A percentile compares a stretch with the other conserved stretches of the same genome.
Conservation (phyloP, 2,888 invertebrate genomes). For the Pammene fasciana region DNA sequence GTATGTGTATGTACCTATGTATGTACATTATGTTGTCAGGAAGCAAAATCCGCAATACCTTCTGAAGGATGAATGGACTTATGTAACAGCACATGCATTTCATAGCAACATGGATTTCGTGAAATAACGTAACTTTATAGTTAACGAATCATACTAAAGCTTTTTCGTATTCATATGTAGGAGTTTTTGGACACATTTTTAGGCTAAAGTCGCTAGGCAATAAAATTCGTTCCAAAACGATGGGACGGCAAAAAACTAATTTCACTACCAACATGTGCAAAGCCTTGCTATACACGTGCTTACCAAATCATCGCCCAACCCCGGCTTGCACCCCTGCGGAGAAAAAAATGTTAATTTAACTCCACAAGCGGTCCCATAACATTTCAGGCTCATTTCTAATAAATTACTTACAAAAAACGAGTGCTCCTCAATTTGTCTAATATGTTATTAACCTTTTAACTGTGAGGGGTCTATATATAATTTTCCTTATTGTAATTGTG, state of each 20-base stretch:
- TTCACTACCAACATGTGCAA: slow-evolving; percentile 29
- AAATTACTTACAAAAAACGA: slow-evolving; percentile 11
- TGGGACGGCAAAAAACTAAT: slow-evolving; percentile 11
- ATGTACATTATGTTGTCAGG: too few relatives aligned
- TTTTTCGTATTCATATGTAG: too few relatives aligned
- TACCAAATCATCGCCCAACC: background rate
- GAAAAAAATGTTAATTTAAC: slow-evolving; percentile 23
- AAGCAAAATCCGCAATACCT: too few relatives aligned
- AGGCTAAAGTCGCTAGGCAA: background rate
- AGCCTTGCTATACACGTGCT: slow-evolving; percentile 25
- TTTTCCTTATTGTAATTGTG: background rate
- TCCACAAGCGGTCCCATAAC: slow-evolving; percentile 21
- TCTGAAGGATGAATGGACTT: too few relatives aligned
- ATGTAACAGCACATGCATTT: too few relatives aligned
- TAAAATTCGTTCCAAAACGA: slow-evolving; percentile 21
- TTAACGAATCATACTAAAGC: too few relatives aligned
- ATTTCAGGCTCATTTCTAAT: slow-evolving; percentile 12
- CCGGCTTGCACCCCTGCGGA: slow-evolving; percentile 7
- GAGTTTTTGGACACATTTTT: too few relatives aligned
- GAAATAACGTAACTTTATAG: too few relatives aligned
- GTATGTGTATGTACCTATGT: too few relatives aligned
- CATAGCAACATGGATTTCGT: too few relatives aligned
- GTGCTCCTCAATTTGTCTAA: slow-evolving; percentile 12
- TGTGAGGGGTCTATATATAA: background rate
- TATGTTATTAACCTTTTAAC: slow-evolving; percentile 15